Base-by-base conservation (phyloP, 2,797 vertebrate genomes). In the Poliocrania exsul region DNA sequence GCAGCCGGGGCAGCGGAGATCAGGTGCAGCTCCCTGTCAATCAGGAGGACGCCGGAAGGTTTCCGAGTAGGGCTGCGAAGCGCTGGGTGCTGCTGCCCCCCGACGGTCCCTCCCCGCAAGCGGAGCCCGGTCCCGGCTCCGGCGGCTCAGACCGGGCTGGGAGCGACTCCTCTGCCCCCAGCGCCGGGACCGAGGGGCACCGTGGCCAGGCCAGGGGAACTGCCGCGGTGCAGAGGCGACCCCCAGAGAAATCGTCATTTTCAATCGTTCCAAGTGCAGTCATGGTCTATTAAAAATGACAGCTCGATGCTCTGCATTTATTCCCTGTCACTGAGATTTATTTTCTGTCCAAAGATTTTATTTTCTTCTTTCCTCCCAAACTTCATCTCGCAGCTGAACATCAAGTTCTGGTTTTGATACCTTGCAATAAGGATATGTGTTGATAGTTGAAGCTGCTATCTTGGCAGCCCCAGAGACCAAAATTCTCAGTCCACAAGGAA, bases 31-130 rank as follows among this genome's bases (percentile, higher is more conserved):
- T 20, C 18, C 1, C 82, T 40, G 91, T 42, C 94, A 66, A n/a
- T n/a, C 81, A 72, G 62, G 33, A 81, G 65, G 26, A 11, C 0
- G 65, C 73, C 23, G 71, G 42, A 12, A 70, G 83, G 57, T 46
- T 92, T 69, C 72, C 8, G 0, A 37, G n/a, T 51, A 3, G 49
- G 0, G 58, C 20, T 58, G 37, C 49, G 3, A 85, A 95, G 61
- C 47, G 81, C 61, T 95, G 70, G 94, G 0, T 29, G 77, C 92
- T 95, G 92, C 86, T 96, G 97, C 96, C 96, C 92, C 80, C 97
- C 84, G 42, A 88, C 71, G 96, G 96, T 35, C 13, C 71, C 33
- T 24, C n/a, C 38, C 35, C 31, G 81, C 70, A 24, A 67, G 47
- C 38, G 47, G 26, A 49, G 31, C 35, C 25, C 47, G 3, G 20